Evolutionary conservation across 2,888 invertebrate genomes (phyloP).

Genomic region (Aphrophora alni): DNA sequence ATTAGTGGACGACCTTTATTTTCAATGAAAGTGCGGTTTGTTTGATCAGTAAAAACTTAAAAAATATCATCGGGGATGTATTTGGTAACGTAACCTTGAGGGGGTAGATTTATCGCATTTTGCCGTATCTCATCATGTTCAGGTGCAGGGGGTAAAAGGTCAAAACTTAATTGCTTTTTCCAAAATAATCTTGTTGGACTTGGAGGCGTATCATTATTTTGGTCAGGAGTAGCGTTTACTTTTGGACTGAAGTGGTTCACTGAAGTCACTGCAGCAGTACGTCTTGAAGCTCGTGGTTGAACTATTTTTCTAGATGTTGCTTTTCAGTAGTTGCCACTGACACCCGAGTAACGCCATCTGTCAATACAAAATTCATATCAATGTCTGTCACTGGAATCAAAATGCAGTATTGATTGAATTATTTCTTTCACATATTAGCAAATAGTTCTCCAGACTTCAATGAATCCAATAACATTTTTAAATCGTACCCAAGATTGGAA

Average conservation of each 20-base stretch:
- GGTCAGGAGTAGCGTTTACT: background rate
- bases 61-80: conserved; percentile 7
- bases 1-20: conserved; percentile 45
- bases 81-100: background rate
- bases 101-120: conserved; percentile 4
- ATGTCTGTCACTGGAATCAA: background rate
- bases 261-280: background rate
- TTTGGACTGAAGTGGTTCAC: background rate
- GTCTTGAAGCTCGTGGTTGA: background rate
- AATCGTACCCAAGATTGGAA: too few species aligned
- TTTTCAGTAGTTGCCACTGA: background rate
- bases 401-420: background rate
- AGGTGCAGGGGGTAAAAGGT: background rate
- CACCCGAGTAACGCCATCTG: background rate
- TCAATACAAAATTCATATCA: background rate
- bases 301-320: background rate
- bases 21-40: conserved; percentile 7
- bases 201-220: background rate
- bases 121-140: background rate
- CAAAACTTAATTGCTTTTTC: conserved; percentile 19
- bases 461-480: too few species aligned
- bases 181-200: background rate
- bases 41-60: background rate
- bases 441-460: too few species aligned
- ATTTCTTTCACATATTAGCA: too few species aligned